Evolutionary conservation across 53 echinoderm and acorn worm genomes (phyloP).

Genomic region (Pentamera pediparva): DNA sequence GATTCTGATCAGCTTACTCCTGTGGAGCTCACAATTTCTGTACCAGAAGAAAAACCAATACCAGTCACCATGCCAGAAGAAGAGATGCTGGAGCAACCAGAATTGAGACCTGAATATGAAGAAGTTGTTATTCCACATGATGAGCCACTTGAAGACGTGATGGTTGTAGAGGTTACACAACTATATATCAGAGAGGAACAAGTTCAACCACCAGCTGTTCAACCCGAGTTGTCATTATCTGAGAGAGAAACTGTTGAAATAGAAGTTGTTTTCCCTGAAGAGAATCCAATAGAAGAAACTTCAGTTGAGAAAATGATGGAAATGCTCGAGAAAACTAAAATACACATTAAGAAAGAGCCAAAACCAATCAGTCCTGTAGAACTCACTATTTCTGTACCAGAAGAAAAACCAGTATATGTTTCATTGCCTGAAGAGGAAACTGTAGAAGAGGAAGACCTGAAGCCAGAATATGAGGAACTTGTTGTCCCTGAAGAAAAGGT

Average conservation of each 20-base stretch:
- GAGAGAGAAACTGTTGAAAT: too few species aligned
- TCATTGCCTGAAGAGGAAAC: neutral
- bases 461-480: slow-evolving; percentile 55
- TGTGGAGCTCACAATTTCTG: too few species aligned
- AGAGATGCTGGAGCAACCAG: too few species aligned
- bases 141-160: too few species aligned
- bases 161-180: too few species aligned
- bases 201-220: too few species aligned
- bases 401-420: slow-evolving; percentile 44
- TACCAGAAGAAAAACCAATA: too few species aligned
- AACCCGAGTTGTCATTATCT: too few species aligned
- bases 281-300: slow-evolving; percentile 16
- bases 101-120: too few species aligned
- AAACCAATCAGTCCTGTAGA: slow-evolving; percentile 56
- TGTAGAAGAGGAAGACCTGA: neutral
- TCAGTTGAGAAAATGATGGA: slow-evolving; percentile 5
- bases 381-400: slow-evolving; percentile 49
- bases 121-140: too few species aligned
- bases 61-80: too few species aligned
- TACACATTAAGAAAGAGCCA: slow-evolving; percentile 53
- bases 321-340: slow-evolving; percentile 40
- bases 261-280: neutral
- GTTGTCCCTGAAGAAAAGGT: slow-evolving; percentile 38
- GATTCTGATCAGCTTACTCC: slow-evolving; percentile 20
- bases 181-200: too few species aligned